phyloP scores from a whole-genome alignment of 1,140 invertebrate species.

The Drosophila seguyi region DNA sequence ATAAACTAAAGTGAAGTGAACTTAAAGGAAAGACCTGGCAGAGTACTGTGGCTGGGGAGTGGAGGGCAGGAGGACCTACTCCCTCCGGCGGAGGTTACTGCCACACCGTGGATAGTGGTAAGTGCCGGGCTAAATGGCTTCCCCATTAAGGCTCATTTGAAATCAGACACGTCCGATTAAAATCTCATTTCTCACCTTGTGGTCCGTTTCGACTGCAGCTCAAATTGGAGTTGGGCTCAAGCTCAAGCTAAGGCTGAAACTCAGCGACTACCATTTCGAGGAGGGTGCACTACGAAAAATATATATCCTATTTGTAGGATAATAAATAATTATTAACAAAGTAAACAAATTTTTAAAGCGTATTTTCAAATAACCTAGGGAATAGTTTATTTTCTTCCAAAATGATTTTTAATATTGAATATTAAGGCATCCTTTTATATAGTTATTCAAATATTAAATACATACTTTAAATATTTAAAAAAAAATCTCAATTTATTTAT shows the following conservation, averaged over 20 bases:
- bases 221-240: slow-evolving; percentile 67
- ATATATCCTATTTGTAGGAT: not conserved
- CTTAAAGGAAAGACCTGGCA: slow-evolving; percentile 18
- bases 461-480: not conserved
- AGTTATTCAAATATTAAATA: not conserved
- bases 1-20: slow-evolving; percentile 55
- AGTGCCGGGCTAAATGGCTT: slow-evolving; percentile 79
- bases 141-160: slow-evolving; percentile 85
- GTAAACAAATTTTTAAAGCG: no score
- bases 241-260: slow-evolving; percentile 19
- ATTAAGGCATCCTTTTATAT: not conserved
- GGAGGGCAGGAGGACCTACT: slow-evolving; percentile 6
- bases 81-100: slow-evolving; percentile 30
- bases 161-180: slow-evolving; percentile 85
- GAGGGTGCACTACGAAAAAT: slow-evolving; percentile 15
- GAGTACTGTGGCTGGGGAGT: not conserved
- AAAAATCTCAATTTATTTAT: no score
- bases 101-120: slow-evolving; percentile 53
- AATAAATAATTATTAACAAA: not conserved
- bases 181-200: slow-evolving; percentile 85
- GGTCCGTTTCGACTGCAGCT: slow-evolving; percentile 66
- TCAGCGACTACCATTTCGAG: slow-evolving; percentile 26
- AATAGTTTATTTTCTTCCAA: no score
- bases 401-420: no score
- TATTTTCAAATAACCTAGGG: not conserved